phyloP scores from a whole-genome alignment of 2,888 invertebrate species.

The Mactromeris polynyma region DNA sequence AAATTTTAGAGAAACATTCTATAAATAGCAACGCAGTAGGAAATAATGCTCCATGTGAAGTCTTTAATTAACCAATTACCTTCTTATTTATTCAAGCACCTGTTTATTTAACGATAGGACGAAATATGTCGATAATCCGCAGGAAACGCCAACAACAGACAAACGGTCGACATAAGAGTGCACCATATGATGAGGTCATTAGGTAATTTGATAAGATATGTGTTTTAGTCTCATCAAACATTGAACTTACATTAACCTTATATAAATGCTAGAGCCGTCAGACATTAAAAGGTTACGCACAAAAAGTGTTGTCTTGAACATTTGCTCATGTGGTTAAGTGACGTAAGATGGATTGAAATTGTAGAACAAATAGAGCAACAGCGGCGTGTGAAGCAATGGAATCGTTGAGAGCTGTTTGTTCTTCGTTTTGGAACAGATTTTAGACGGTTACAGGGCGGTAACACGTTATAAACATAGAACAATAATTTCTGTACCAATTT shows the following conservation, averaged over 20 bases:
- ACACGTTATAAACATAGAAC: no score
- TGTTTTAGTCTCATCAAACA: neutral
- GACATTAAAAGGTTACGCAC: neutral
- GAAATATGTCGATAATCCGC: neutral
- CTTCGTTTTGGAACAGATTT: no score
- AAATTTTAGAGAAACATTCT: neutral
- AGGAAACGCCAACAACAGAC: conserved; percentile 3
- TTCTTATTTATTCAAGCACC: neutral
- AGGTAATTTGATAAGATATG: neutral
- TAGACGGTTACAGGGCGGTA: no score
- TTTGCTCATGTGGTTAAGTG: neutral
- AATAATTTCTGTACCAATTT: no score
- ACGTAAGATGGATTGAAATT: neutral
- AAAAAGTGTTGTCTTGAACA: neutral
- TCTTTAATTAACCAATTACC: neutral
- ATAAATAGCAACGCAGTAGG: neutral
- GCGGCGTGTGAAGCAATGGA: neutral
- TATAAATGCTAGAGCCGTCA: neutral
- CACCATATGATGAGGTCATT: conserved; percentile 4
- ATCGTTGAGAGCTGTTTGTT: no score
- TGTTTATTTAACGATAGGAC: neutral
- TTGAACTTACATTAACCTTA: neutral
- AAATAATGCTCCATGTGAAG: neutral
- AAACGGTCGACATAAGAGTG: neutral
- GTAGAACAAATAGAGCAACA: no score